Percentiles rank a stretch among this genome's conserved stretches.
Conservation (phyloP, 2,113 vertebrate genomes). For the Calypte anna region DNA sequence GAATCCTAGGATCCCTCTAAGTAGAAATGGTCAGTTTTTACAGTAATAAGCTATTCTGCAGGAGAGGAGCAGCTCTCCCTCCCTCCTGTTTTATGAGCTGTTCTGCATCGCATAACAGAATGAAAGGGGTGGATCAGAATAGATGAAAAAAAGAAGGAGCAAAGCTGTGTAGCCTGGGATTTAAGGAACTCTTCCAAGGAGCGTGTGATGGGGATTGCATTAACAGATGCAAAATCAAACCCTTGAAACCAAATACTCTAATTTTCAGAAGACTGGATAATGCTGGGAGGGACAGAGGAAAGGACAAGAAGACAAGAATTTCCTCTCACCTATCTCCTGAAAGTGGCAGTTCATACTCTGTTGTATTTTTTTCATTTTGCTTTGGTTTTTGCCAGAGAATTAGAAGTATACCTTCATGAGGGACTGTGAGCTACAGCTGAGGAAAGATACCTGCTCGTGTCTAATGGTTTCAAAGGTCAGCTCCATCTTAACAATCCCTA, state of each 20-base stretch:
- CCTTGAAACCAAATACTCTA: not conserved
- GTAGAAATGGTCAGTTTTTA: not conserved
- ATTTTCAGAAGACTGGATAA: not conserved
- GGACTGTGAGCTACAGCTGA: not conserved
- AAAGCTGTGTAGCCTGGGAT: not conserved
- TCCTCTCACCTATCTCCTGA: not conserved
- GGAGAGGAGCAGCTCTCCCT: not conserved
- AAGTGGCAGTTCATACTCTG: not conserved
- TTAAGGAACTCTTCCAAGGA: not conserved
- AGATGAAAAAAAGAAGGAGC: not conserved
- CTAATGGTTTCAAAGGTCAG: not conserved
- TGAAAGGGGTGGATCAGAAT: fast-evolving
- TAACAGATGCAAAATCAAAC: not conserved
- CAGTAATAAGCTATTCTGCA: not conserved
- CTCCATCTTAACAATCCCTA: not conserved
- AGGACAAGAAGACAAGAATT: not conserved
- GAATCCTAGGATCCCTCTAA: not conserved
- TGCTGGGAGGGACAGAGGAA: not conserved
- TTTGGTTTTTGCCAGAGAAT: not conserved
- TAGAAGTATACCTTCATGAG: not conserved
- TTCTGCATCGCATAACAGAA: not conserved
- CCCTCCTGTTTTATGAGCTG: not conserved
- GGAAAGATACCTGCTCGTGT: not conserved
- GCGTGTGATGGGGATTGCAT: not conserved
- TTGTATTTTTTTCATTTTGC: too few species aligned